These are phyloP conservation scores for Lanistes nyassanus DNA, from an alignment of 1,140 invertebrate genomes.

Conservation along the genomic window DNA sequence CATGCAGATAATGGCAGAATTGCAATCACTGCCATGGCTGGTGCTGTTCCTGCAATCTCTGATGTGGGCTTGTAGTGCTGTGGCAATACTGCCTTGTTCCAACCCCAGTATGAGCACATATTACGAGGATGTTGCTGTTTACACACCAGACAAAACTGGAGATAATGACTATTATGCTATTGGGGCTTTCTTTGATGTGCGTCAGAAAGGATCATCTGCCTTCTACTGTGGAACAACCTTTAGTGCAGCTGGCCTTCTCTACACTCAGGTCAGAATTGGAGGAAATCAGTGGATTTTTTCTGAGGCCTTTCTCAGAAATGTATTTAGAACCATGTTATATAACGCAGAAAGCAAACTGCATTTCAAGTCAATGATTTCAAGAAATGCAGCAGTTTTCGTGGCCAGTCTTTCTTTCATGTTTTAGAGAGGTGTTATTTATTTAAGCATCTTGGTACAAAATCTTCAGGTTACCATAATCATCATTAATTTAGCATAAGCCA, in stretches of 20 bases:
- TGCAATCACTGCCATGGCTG: neutral
- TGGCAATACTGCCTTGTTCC: neutral
- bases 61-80: neutral
- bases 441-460: no score
- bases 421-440: no score
- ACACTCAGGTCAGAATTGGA: neutral
- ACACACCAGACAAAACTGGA: neutral
- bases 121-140: neutral
- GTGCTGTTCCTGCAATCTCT: neutral
- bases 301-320: no score
- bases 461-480: no score
- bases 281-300: no score
- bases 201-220: conserved; percentile 28
- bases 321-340: no score
- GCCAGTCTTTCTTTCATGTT: no score
- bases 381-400: no score
- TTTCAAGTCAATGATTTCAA: no score
- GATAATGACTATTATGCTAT: neutral
- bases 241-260: conserved; percentile 1
- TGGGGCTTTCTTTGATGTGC: conserved; percentile 26
- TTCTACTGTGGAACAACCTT: conserved; percentile 32
- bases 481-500: no score
- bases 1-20: neutral
- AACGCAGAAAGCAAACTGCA: no score
- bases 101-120: neutral